Evolutionary conservation across 2,888 invertebrate species (phyloP), one percentile per base, ranked within the genome.

Genomic region (Drosophila affinis): DNA sequence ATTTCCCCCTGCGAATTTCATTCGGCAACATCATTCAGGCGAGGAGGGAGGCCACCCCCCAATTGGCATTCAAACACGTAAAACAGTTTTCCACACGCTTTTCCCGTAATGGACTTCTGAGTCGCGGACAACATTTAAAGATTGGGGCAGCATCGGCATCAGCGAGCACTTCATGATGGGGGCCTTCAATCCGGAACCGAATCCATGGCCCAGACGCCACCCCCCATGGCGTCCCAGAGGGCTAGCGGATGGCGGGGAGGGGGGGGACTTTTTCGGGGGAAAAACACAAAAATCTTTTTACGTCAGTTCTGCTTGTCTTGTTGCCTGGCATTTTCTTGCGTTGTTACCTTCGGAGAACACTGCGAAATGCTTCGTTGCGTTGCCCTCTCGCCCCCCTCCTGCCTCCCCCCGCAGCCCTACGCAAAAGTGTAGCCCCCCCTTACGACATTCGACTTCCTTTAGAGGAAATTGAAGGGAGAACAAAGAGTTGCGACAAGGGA

Each of bases 251-350:
- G 24, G 24, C 3, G 21, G 24, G n/a, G n/a, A n/a, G n/a, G n/a
- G n/a, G n/a, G 46, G 24, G 49, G 9, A 34, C 34, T 34, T 34
- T 34, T 34, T 63, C 49, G 64, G 64, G 67, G 64, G 62, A 65
- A 45, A n/a, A 61, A 49, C 68, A 71, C 75, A 80, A 74, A 87
- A 87, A 87, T 86, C 87, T 86, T 87, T 88, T 84, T 79, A 87
- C 83, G 79, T 88, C 87, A 88, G 87, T 87, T 88, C 83, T 87
- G 88, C 78, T 79, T 88, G 90, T 90, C 90, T 90, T 90, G 86
- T 81, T 89, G 89, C 88, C 86, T 90, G 90, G 90, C 90, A 90
- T 89, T 89, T 90, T 90, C 87, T 88, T 90, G 87, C 90, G 87
- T 89, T 89, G 88, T 86, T 87, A 86, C 81, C 83, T 83, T 86